phyloP scores from a whole-genome alignment of 2,797 vertebrate species.

The Ptychadena robeensis region DNA sequence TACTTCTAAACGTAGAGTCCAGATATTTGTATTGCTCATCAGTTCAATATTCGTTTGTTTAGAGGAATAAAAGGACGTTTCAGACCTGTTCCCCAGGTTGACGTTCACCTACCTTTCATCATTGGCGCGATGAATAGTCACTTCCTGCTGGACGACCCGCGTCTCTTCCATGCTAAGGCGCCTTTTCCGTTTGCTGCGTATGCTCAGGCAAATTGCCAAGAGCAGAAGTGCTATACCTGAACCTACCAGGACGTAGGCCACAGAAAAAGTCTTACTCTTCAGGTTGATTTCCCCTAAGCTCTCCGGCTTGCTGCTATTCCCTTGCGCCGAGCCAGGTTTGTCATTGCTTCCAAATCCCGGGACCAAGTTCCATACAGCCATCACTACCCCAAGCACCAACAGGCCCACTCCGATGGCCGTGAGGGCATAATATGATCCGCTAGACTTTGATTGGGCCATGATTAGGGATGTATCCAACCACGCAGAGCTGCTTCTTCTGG shows the following conservation, averaged over 20 bases:
- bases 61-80: neutral
- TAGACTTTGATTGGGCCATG: conserved; percentile 78
- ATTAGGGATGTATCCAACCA: neutral
- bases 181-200: conserved; percentile 80
- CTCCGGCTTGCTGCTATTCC: conserved; percentile 73
- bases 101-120: conserved; percentile 74
- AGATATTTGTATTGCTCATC: neutral
- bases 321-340: neutral
- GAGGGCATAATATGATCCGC: conserved; percentile 89
- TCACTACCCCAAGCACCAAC: conserved; percentile 89
- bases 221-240: conserved; percentile 82
- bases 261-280: conserved; percentile 83
- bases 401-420: conserved; percentile 92
- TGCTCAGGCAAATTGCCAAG: conserved; percentile 84
- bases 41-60: neutral
- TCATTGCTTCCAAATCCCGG: conserved; percentile 69
- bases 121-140: conserved; percentile 26
- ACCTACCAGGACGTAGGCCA: conserved; percentile 89
- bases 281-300: conserved; percentile 30
- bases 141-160: conserved; percentile 42
- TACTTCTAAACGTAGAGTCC: neutral
- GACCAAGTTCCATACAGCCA: conserved; percentile 94
- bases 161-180: conserved; percentile 63
- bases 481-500: neutral
- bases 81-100: neutral